Evolutionary conservation across 2,888 invertebrate species (phyloP), one percentile per base, ranked within the genome.

Genomic region (Bembecia ichneumoniformis): DNA sequence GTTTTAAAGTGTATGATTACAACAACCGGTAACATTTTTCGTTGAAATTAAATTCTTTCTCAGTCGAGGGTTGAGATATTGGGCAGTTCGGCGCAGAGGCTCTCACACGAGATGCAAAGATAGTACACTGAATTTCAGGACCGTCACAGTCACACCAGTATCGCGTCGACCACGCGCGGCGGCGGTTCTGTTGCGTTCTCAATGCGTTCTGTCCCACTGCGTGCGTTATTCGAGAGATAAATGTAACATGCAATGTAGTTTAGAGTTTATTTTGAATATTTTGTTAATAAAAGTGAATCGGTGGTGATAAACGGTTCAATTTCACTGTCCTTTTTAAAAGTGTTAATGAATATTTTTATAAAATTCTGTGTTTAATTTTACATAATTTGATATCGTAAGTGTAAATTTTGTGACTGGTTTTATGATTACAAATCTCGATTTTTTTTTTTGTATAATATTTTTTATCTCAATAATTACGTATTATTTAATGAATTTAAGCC

Each of bases 161-260:
- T 62, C 79, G 78, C 77, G 77, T 64, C 68, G 68, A 62, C 63
- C 73, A 73, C 67, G 68, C 65, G 56, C 63, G 68, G 66, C 55
- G 68, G 59, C 69, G 74, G 70, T 74, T 72, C 28, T 28, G 82
- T 72, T 58, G 59, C 49, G 47, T 35, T 46, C 50, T 49, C 51
- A 46, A 34, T 49, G 46, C 55, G 11, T 14, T 53, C 52, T 47
- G 54, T 52, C 54, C 56, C 56, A 51, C 52, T 50, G 47, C 64
- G 65, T 59, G 59, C 58, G 55, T 56, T 60, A 58, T 51, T 50
- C 56, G 57, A 57, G 57, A 13, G 2, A 14, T 40, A 5, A 49
- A 40, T 56, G 62, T 58, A 57, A 55, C 54, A 59, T 62, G 63
- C 50, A 49, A 48, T 47, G 43, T 54, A 52, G 51, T 56, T 52